phyloP scores from a whole-genome alignment of 2,888 invertebrate genomes.

The Acronicta psi region DNA sequence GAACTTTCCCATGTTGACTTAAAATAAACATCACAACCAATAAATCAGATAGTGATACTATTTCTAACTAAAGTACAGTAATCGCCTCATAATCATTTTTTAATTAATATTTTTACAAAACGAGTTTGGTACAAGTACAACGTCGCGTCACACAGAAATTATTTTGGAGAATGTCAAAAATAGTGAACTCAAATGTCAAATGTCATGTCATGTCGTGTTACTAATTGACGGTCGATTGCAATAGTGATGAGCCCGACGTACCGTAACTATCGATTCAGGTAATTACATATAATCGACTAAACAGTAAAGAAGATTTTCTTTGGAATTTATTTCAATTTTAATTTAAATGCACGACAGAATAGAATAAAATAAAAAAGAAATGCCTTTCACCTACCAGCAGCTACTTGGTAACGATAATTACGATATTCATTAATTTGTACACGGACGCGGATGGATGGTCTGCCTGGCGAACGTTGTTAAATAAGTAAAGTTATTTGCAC shows the following conservation, averaged over 20 bases:
- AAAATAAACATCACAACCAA: conserved; percentile 82
- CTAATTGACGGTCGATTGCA: conserved; percentile 15
- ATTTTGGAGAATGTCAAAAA: conserved; percentile 16
- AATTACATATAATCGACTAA: conserved; percentile 1
- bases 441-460: no score
- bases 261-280: neutral
- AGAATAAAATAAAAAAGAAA: no score
- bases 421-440: no score
- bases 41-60: conserved; percentile 30
- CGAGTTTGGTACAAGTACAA: conserved; percentile 1
- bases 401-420: no score
- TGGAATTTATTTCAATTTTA: neutral
- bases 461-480: no score
- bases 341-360: neutral
- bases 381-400: no score
- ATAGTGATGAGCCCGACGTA: neutral
- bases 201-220: conserved; percentile 4
- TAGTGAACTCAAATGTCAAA: no score
- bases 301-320: neutral
- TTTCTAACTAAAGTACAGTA: conserved; percentile 31
- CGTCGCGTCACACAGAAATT: conserved; percentile 13
- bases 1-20: conserved; percentile 86
- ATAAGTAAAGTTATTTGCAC: no score
- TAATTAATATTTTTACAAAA: conserved; percentile 17
- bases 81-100: conserved; percentile 33